Base-by-base conservation (phyloP, 2,797 vertebrate species). In the Gallinago solitaria region DNA sequence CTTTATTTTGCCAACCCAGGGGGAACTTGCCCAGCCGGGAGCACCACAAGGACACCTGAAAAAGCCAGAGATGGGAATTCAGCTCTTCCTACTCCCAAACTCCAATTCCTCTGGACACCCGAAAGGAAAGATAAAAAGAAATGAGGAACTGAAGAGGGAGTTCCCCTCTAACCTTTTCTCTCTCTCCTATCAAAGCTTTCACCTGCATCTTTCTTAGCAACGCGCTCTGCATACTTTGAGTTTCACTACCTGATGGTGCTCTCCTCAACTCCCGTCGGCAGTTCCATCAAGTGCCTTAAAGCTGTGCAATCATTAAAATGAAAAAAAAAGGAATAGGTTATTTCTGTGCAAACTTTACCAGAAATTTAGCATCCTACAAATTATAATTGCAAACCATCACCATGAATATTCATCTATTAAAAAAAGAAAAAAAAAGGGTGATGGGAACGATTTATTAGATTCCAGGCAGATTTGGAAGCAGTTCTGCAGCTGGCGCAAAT, bases 331-430 rank as follows among this genome's bases (percentile, higher is more conserved):
- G 18, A 85, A 57, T 28, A 12, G 24, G 51, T 70, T 85, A 70
- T 75, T 91, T 85, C 75, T 87, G n/a, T 71, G 68, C 32, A 91
- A 85, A 69, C 50, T 92, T 96, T 81, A 32, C 90, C 77, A 95
- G 84, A 73, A 77, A 87, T 89, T 53, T 88, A 51, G 12, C 83
- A 51, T 80, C 69, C 77, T 83, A n/a, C 76, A 73, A 75, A 84
- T 61, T 45, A 51, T 56, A 78, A 87, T 89, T 95, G 54, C 57
- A 79, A 90, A 77, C 17, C 17, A 12, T 77, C n/a, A 43, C 71
- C 48, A 37, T 89, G 79, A 96, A 93, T 95, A 97, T 83, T 88
- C 51, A 92, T 91, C 67, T 75, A 11, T 84, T 56, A 41, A 86
- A 54, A 45, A 47, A 65, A 50, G 23, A n/a, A 23, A 16, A 33